Evolutionary conservation across 2,888 invertebrate species (phyloP), one percentile per base, ranked within the genome.

Genomic region (Helleia helle): DNA sequence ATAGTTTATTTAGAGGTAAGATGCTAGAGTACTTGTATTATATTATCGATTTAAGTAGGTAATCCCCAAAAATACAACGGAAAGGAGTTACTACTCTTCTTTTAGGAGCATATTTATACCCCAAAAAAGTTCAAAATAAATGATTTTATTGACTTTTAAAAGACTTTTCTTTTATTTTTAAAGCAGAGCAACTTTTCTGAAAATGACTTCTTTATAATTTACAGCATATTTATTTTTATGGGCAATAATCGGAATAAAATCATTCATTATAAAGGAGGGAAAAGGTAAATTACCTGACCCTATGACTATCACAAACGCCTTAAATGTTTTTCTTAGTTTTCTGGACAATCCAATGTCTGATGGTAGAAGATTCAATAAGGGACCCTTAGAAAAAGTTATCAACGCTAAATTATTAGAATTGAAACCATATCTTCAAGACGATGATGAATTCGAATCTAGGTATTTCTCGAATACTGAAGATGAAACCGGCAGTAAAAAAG

Each of bases 361-460:
- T 24, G 22, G 36, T 12, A 43, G 25, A 24, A 34, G 41, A 1
- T 3, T 17, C 1, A 40, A 46, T 6, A 49, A 29, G 43, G 40
- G 1, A 18, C 14, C n/a, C 3, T 39, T 76, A n/a, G 48, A 59
- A 36, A 51, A 53, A 9, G 44, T 48, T 1, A 64, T 79, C 13
- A 45, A 44, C 25, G 30, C 47, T 1, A 71, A 65, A 53, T 40
- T 75, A n/a, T 40, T 46, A 4, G 48, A 64, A 43, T 47, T 76
- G 8, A 52, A 55, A 51, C 54, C 56, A 6, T 50, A 52, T 31
- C 48, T 77, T 17, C 64, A 73, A 58, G 68, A 74, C 25, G 40
- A 59, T 2, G 54, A 59, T 40, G 43, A 4, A 13, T 34, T 47
- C 12, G 18, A 34, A 22, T 11, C 15, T 7, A n/a, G n/a, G n/a